A percentile compares a stretch with the other conserved stretches of the same genome.
Evolutionary conservation across 1,140 invertebrate species (phyloP).

Genomic region (Hylyphantes graminicola): DNA sequence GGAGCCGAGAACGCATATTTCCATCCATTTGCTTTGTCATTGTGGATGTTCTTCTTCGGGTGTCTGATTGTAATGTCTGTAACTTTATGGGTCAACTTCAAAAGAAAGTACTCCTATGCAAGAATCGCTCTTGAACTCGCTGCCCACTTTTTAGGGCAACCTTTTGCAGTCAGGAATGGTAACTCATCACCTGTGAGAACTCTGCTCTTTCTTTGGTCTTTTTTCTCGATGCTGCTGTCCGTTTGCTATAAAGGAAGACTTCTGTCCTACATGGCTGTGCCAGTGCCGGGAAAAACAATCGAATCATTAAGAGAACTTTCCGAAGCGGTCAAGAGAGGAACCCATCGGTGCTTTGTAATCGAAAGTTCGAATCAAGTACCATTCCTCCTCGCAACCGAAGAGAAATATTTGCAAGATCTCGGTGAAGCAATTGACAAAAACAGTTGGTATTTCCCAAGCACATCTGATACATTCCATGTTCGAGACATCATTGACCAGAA

Average conservation of each 20-base stretch:
- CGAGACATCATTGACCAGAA: no score
- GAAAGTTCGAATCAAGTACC: not conserved
- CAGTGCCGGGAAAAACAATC: not conserved
- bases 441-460: not conserved
- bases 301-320: not conserved
- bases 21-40: constrained; percentile 16
- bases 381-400: not conserved
- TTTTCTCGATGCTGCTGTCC: constrained; percentile 1
- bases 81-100: not conserved
- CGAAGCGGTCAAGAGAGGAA: not conserved
- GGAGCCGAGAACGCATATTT: not conserved
- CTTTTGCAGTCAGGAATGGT: not conserved
- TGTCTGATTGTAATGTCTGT: not conserved
- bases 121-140: not conserved
- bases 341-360: not conserved
- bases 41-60: constrained; percentile 1
- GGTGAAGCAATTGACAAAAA: constrained; percentile 10
- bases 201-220: not conserved
- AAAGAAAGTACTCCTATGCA: not conserved
- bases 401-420: not conserved
- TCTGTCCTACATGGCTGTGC: constrained; percentile 6
- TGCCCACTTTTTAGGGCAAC: not conserved
- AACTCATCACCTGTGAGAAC: not conserved
- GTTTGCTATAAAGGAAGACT: constrained; percentile 11
- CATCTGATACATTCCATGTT: no score